Base-by-base conservation (phyloP, 2,797 vertebrate species). In the Falco novaeseelandiae region DNA sequence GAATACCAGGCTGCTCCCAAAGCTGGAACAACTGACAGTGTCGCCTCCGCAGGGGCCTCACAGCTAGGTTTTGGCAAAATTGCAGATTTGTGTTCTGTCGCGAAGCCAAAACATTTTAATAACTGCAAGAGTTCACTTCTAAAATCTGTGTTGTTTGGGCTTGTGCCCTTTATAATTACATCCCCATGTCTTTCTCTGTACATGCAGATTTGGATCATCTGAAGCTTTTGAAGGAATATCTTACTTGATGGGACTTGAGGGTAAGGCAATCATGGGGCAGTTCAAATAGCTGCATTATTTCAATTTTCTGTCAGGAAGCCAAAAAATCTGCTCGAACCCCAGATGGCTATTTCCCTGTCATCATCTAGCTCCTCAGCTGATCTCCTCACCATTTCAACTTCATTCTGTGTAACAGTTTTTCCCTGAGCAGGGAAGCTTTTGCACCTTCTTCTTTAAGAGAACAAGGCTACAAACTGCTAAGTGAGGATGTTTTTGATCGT, bases 301-400 rank as follows among this genome's bases (percentile, higher is more conserved):
- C 78, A 48, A 46, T 59, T 92, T 91, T 78, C 76, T 92, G 87
- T 83, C 87, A 87, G 48, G 36, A 91, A 77, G 90, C 84, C 92
- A 91, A 83, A 78, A 93, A 87, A 71, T 81, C 82, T 78, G 82
- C 77, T 93, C 71, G 84, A 85, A 95, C 91, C 74, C 73, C 90
- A 89, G 89, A 94, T 85, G 87, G 91, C 84, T 91, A 38, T 71
- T 86, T 92, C 77, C 52, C 84, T 85, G 79, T 85, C 52, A 71
- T 34, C 83, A 80, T 22, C 74, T 55, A 87, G 78, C 72, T 63
- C 79, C 84, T 92, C 57, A 3, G 18, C 59, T 42, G 59, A 84
- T 63, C 63, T 57, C 70, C 70, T 58, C 74, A 52, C 74, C 34
- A 12, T 48, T 93, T 78, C 89, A 21, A 25, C 71, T 80, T 42